Base-by-base conservation (phyloP, 1,140 invertebrate species). In the Euura lappo region DNA sequence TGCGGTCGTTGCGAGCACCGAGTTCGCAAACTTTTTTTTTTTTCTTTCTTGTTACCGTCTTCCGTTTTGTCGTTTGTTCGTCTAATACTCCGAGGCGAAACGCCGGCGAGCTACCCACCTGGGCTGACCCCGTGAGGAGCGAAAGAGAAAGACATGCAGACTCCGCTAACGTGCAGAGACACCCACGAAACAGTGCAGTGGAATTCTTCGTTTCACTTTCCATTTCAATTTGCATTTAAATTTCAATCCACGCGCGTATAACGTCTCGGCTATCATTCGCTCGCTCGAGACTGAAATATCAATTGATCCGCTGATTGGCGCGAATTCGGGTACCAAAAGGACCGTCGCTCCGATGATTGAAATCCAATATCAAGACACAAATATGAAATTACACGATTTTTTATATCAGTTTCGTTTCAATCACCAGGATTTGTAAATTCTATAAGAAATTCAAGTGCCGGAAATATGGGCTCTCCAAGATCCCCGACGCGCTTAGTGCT, bases 401-500 rank as follows among this genome's bases (percentile, higher is more conserved):
- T 28, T 28, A 28, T 28, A 28, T 28, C 28, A 28, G 28, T 28
- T 28, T 28, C 28, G 28, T 28, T 28, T 28, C 28, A 28, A 28
- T 28, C 28, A 28, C 28, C 28, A 28, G 28, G 28, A 28, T 28
- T 28, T 28, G 28, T 28, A 28, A 28, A 28, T 28, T 28, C 28
- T 28, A 28, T 28, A 28, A 28, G 0, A 28, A 28, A 28, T 28
- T 28, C 28, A 28, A 60, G 51, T n/a, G 8, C 51, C 51, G 51
- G 51, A 60, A 68, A 42, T 44, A 3, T 8, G 8, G 10, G 67
- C 3, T 68, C 44, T 42, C 67, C 28, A 4, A 28, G 44, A 68
- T 8, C 44, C 67, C 8, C 44, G 10, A 42, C 8, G n/a, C 77
- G 74, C 76, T 78, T 75, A 28, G 51, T 69, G 8, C 78, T 78